phyloP scores from a whole-genome alignment of 1,140 invertebrate genomes.

The Psix sp. region DNA sequence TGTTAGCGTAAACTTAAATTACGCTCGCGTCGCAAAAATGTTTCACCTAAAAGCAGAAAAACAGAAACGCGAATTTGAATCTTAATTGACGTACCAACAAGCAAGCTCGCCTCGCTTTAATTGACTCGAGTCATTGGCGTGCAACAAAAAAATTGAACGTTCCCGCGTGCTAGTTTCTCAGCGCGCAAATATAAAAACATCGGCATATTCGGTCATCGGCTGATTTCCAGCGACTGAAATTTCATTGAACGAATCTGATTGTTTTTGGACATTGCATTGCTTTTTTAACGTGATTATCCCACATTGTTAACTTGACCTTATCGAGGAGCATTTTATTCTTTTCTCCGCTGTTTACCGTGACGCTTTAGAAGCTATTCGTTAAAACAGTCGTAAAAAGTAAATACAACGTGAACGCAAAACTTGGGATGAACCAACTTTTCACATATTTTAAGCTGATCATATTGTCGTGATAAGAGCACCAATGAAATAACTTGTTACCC shows the following conservation, averaged over 20 bases:
- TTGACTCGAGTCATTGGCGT: conserved; percentile 13
- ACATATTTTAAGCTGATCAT: conserved; percentile 30
- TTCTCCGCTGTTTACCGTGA: conserved; percentile 11
- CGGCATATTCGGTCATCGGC: conserved; percentile 15
- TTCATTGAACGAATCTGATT: conserved; percentile 29
- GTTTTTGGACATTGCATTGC: conserved; percentile 9
- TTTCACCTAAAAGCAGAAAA: background rate
- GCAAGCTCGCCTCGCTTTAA: conserved; percentile 26
- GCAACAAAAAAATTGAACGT: conserved; percentile 20
- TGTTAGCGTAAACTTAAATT: conserved; percentile 1
- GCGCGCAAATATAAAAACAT: conserved; percentile 12
- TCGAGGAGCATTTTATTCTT: conserved; percentile 20
- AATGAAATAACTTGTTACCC: conserved; percentile 25
- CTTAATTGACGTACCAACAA: conserved; percentile 21
- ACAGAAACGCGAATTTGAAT: conserved; percentile 6
- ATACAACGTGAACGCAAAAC: conserved; percentile 15
- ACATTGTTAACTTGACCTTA: conserved; percentile 37
- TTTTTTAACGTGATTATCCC: conserved; percentile 25
- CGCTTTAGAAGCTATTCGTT: conserved; percentile 32
- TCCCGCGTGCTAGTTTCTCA: conserved; percentile 6
- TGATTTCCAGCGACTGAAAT: conserved; percentile 26
- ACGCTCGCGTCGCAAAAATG: conserved; percentile 5
- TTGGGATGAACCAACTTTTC: conserved; percentile 6
- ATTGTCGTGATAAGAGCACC: conserved; percentile 16
- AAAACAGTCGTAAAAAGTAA: conserved; percentile 37